Evolutionary conservation across 2,113 vertebrate species (phyloP).

Genomic region (Arvicanthis niloticus): DNA sequence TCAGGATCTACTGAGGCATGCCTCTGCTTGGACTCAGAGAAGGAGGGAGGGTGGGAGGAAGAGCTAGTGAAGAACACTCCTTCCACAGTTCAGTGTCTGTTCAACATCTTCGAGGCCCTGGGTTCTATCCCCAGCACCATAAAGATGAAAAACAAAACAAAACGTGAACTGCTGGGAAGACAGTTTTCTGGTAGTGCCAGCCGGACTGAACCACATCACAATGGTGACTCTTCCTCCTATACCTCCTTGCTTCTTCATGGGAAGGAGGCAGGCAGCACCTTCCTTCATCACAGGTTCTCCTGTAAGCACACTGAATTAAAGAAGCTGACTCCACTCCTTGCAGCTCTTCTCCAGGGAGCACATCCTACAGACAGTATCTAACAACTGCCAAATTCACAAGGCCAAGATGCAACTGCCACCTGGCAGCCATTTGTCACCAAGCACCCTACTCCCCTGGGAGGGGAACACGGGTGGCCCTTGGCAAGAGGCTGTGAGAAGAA

Average conservation of each 20-base stretch:
- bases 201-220: not conserved
- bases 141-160: not conserved
- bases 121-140: not conserved
- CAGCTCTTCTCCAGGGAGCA: constrained; percentile 78
- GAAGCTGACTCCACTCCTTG: constrained; percentile 66
- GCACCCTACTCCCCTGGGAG: constrained; percentile 77
- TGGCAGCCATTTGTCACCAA: constrained; percentile 86
- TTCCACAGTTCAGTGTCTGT: not conserved
- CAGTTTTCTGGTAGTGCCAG: not conserved
- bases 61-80: not conserved
- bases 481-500: constrained; percentile 80
- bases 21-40: not conserved
- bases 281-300: not conserved
- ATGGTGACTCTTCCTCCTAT: not conserved
- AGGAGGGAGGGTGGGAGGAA: not conserved
- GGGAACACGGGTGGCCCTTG: constrained; percentile 50
- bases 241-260: not conserved
- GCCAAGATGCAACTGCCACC: constrained; percentile 84
- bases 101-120: not conserved
- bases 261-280: not conserved
- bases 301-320: not conserved
- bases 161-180: not conserved
- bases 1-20: not conserved
- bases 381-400: constrained; percentile 82
- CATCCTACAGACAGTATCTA: constrained; percentile 82